phyloP scores from a whole-genome alignment of 2,888 invertebrate species.

The Tinea semifulvella region DNA sequence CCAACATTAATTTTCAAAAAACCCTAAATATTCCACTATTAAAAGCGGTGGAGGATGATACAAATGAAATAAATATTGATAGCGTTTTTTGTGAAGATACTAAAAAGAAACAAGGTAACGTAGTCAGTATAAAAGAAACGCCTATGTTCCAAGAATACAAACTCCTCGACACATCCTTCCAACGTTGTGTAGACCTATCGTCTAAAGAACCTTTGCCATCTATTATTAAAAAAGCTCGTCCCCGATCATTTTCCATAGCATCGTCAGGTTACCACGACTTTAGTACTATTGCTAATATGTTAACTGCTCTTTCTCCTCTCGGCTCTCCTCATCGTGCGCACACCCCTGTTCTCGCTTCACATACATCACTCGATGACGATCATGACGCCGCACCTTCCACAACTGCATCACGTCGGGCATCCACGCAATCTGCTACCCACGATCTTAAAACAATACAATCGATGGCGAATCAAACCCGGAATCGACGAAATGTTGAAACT shows the following conservation, averaged over 20 bases:
- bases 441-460: slow-evolving; percentile 22
- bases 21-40: background rate
- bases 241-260: slow-evolving; percentile 43
- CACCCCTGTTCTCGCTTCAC: slow-evolving; percentile 45
- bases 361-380: slow-evolving; percentile 40
- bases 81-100: background rate
- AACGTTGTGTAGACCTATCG: slow-evolving; percentile 32
- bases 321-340: slow-evolving; percentile 56
- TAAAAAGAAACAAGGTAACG: slow-evolving; percentile 27
- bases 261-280: slow-evolving; percentile 39
- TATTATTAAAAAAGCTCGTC: slow-evolving; percentile 34
- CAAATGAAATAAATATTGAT: background rate
- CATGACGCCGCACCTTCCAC: slow-evolving; percentile 32
- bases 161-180: slow-evolving; percentile 36
- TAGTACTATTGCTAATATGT: slow-evolving; percentile 67
- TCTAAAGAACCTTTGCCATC: slow-evolving; percentile 39
- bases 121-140: slow-evolving; percentile 61
- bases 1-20: background rate
- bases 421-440: slow-evolving; percentile 16
- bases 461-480: slow-evolving; percentile 23
- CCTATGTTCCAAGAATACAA: slow-evolving; percentile 61
- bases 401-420: slow-evolving; percentile 15
- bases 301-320: slow-evolving; percentile 65
- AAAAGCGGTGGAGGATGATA: background rate
- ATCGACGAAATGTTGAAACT: slow-evolving; percentile 21